Conservation (phyloP, 2,113 vertebrate species). For the Percopsis transmontana region DNA sequence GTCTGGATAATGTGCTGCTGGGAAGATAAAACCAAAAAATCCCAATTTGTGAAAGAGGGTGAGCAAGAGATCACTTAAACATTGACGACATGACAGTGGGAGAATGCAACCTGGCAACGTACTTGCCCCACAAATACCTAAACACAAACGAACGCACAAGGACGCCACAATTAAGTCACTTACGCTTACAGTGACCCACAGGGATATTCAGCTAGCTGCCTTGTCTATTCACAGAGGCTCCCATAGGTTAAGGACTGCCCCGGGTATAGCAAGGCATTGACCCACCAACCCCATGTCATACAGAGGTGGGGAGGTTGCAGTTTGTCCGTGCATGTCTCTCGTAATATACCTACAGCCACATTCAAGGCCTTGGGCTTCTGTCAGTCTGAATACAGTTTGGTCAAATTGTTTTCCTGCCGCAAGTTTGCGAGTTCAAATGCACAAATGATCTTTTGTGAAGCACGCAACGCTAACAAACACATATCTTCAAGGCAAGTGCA, state of each 20-base stretch:
- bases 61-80: too few species aligned
- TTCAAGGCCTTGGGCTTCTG: constrained; percentile 52
- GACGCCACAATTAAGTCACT: constrained; percentile 44
- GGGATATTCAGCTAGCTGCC: constrained; percentile 39
- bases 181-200: constrained; percentile 27
- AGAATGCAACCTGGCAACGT: neutral
- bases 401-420: constrained; percentile 38
- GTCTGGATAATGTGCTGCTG: too few species aligned
- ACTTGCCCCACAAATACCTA: constrained; percentile 20
- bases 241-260: constrained; percentile 61
- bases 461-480: neutral
- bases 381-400: constrained; percentile 55
- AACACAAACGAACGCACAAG: constrained; percentile 1
- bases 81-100: neutral
- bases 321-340: constrained; percentile 12
- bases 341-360: constrained; percentile 44
- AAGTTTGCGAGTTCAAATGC: too few species aligned
- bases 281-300: constrained; percentile 40
- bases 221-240: constrained; percentile 57
- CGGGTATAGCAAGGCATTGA: constrained; percentile 40
- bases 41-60: too few species aligned
- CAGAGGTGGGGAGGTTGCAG: constrained; percentile 45
- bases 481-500: neutral
- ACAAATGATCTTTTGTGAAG: neutral
- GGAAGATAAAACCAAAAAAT: too few species aligned